phyloP scores from a whole-genome alignment of 2,113 vertebrate genomes.

The Trichechus manatus region DNA sequence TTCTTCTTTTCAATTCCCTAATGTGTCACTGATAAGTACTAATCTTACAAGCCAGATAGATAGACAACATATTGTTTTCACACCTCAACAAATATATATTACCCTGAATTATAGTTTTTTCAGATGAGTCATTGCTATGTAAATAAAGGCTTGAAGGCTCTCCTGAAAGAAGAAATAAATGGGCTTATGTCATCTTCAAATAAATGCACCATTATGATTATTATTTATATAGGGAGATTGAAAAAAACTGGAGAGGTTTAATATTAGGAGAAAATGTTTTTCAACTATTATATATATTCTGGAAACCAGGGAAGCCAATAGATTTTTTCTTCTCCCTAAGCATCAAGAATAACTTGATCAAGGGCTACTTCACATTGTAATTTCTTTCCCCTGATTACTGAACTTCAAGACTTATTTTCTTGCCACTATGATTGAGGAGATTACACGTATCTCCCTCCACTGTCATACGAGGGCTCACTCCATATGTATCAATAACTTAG shows the following conservation, averaged over 20 bases:
- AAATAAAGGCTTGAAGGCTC: neutral
- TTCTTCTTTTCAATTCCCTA: neutral
- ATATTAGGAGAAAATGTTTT: conserved; percentile 66
- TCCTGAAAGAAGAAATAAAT: conserved; percentile 52
- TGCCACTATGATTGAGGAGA: conserved; percentile 22
- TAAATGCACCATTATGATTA: neutral
- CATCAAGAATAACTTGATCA: conserved; percentile 57
- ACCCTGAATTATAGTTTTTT: neutral
- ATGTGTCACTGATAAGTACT: neutral
- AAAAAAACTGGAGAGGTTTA: conserved; percentile 57
- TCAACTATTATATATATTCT: conserved; percentile 58
- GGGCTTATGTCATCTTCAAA: neutral
- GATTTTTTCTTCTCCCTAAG: neutral
- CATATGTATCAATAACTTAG: conserved; percentile 24
- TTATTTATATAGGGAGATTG: conserved; percentile 41
- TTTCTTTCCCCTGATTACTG: conserved; percentile 35
- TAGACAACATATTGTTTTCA: neutral
- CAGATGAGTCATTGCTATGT: neutral
- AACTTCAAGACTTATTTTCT: conserved; percentile 56
- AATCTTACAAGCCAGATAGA: neutral
- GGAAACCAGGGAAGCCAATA: conserved; percentile 67
- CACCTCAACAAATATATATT: neutral
- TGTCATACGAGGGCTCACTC: conserved; percentile 41
- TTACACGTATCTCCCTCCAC: neutral
- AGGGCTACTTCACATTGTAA: neutral